Evolutionary conservation across 2,797 vertebrate genomes (phyloP).

Genomic region (Sebastes nivosus): DNA sequence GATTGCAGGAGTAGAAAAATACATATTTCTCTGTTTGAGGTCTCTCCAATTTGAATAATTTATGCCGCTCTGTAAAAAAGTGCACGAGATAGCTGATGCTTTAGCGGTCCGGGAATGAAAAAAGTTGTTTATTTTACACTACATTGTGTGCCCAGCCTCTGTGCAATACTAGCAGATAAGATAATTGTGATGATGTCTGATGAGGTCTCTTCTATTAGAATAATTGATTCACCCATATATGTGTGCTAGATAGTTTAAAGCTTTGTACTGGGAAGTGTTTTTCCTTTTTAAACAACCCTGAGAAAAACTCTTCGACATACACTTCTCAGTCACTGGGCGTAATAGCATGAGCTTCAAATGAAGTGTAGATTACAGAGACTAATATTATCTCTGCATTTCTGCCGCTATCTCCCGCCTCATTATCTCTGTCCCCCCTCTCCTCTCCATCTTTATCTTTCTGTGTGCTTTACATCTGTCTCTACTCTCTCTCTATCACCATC

Average conservation of each 20-base stretch:
- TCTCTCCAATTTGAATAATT: conserved; percentile 65
- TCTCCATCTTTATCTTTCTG: conserved; percentile 41
- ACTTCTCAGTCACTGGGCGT: conserved; percentile 21
- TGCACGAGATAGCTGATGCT: conserved; percentile 32
- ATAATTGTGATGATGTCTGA: conserved; percentile 35
- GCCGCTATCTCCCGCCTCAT: conserved; percentile 57
- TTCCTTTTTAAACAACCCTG: conserved; percentile 18
- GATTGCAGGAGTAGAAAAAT: conserved; percentile 30
- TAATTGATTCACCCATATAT: conserved; percentile 41
- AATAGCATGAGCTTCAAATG: conserved; percentile 48
- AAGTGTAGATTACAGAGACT: conserved; percentile 65
- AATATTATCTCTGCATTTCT: conserved; percentile 61
- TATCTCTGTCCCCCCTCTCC: conserved; percentile 46
- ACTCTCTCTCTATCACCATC: conserved; percentile 25
- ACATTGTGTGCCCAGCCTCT: conserved; percentile 19
- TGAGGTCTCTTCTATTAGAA: conserved; percentile 37
- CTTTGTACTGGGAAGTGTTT: conserved; percentile 25
- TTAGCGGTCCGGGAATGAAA: conserved; percentile 15
- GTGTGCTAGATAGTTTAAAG: conserved; percentile 14
- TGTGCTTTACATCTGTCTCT: conserved; percentile 33
- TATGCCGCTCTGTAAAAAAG: conserved; percentile 41
- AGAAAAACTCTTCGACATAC: conserved; percentile 2
- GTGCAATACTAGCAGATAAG: conserved; percentile 1
- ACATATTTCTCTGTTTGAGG: conserved; percentile 35
- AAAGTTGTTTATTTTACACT: conserved; percentile 50